Conservation (phyloP, 2,888 invertebrate genomes). For the Rhamnusium bicolor region DNA sequence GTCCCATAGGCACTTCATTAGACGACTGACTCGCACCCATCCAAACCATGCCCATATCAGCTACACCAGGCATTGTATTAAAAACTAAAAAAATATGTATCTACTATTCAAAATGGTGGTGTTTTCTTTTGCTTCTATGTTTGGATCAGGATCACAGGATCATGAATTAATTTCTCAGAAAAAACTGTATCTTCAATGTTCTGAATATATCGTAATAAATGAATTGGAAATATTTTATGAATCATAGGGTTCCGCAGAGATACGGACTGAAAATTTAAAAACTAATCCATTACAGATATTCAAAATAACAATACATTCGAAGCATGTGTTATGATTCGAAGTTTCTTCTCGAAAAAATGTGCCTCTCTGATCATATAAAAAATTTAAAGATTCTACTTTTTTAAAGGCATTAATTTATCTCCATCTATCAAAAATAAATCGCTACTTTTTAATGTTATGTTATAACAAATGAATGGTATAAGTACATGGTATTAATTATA, state of each 20-base stretch:
- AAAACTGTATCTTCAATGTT: too few species aligned
- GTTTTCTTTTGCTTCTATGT: too few species aligned
- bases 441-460: neutral
- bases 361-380: neutral
- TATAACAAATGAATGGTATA: neutral
- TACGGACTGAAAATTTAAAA: too few species aligned
- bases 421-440: neutral
- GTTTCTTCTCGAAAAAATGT: too few species aligned
- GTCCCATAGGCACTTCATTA: constrained; percentile 71
- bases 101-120: neutral
- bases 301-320: too few species aligned
- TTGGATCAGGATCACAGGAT: too few species aligned
- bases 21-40: constrained; percentile 76
- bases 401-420: neutral
- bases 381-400: neutral
- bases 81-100: constrained; percentile 64
- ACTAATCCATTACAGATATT: too few species aligned
- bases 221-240: too few species aligned
- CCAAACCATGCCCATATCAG: constrained; percentile 80
- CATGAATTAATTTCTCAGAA: too few species aligned
- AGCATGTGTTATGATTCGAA: too few species aligned
- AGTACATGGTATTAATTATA: neutral
- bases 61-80: constrained; percentile 73
- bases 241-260: too few species aligned
- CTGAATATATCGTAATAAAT: too few species aligned